phyloP scores from a whole-genome alignment of 2,888 invertebrate genomes.

The Odontocolon sp. region DNA sequence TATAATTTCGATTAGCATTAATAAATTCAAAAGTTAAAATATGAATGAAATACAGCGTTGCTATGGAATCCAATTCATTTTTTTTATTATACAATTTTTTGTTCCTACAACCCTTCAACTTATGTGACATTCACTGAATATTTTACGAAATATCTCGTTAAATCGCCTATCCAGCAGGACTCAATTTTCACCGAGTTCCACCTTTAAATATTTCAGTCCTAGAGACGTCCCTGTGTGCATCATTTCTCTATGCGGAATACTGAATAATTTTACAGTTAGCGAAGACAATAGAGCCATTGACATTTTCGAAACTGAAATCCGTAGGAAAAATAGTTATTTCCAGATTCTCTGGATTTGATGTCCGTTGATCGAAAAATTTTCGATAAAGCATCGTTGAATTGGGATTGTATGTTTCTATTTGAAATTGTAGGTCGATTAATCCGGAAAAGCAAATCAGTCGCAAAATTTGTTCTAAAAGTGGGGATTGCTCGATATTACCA shows the following conservation, averaged over 20 bases:
- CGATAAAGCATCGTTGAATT: too few relatives aligned
- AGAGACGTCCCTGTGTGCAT: conserved; percentile 15
- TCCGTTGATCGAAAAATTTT: too few relatives aligned
- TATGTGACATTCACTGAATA: neutral
- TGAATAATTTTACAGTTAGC: conserved; percentile 33
- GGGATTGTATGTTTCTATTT: too few relatives aligned
- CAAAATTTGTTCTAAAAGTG: too few relatives aligned
- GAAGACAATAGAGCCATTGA: neutral
- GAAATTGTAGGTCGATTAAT: too few relatives aligned
- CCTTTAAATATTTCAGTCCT: conserved; percentile 44
- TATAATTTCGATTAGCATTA: conserved; percentile 16
- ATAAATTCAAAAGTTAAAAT: too few relatives aligned
- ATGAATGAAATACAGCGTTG: neutral
- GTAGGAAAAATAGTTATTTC: too few relatives aligned
- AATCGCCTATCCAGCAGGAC: conserved; percentile 3
- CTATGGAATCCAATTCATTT: neutral
- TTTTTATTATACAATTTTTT: neutral
- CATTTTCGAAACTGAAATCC: too few relatives aligned
- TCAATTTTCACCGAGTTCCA: conserved; percentile 5
- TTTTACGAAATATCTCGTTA: conserved; percentile 4
- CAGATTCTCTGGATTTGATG: neutral
- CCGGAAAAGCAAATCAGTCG: too few relatives aligned
- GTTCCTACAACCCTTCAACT: neutral
- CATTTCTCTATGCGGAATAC: conserved; percentile 9
- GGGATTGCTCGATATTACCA: too few relatives aligned